phyloP scores from a whole-genome alignment of 2,888 invertebrate species.

The Mayetiola destructor region DNA sequence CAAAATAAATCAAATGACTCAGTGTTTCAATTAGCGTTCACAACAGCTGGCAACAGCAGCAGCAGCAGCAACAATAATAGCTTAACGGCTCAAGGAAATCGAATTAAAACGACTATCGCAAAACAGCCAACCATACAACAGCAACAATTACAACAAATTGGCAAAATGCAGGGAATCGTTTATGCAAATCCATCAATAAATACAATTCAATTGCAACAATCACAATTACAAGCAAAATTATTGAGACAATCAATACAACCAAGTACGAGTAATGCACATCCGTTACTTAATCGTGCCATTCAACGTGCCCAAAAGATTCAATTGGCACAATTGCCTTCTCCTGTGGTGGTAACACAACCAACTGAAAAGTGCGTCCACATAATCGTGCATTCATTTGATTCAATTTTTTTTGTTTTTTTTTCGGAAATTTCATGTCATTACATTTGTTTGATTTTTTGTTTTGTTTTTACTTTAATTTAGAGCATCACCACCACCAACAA shows the following conservation, averaged over 20 bases:
- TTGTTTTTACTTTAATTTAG: too few relatives aligned
- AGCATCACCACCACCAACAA: too few relatives aligned
- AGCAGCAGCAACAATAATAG: background rate
- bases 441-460: too few relatives aligned
- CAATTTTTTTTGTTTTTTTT: background rate
- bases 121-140: conserved; percentile 18
- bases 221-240: background rate
- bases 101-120: conserved; percentile 17
- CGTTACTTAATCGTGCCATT: background rate
- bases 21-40: background rate
- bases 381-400: background rate
- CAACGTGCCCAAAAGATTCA: conserved; percentile 3
- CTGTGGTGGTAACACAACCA: background rate
- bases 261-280: background rate
- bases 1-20: background rate
- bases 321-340: background rate
- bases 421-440: too few relatives aligned
- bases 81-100: background rate
- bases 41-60: too few relatives aligned
- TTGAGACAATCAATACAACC: conserved; percentile 1
- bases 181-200: too few relatives aligned
- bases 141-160: conserved; percentile 14
- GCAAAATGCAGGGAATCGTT: conserved; percentile 4
- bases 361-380: conserved; percentile 1
- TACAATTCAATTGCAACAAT: background rate